phyloP scores from a whole-genome alignment of 1,140 invertebrate genomes.

The Drosophila sproati region DNA sequence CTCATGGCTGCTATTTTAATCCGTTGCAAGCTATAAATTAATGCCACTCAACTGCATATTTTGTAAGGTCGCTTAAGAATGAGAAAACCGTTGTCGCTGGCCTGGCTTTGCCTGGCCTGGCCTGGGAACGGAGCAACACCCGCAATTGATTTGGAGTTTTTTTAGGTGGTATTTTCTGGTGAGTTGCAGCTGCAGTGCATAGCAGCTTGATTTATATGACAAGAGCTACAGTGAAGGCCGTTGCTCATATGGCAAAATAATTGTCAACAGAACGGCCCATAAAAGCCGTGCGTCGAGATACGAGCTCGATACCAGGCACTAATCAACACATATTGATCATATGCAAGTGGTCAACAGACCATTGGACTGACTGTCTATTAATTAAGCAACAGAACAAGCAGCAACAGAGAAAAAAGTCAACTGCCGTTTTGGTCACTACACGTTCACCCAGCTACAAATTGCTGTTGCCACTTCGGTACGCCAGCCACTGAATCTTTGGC shows the following conservation, averaged over 20 bases:
- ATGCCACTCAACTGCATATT: conserved; percentile 69
- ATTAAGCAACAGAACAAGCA: conserved; percentile 61
- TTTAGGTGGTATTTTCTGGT: conserved; percentile 28
- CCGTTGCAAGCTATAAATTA: conserved; percentile 63
- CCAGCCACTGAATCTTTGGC: conserved; percentile 47
- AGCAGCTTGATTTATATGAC: conserved; percentile 73
- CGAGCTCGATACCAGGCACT: conserved; percentile 51
- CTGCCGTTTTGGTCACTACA: conserved; percentile 78
- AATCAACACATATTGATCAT: conserved; percentile 81
- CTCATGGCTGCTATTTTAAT: conserved; percentile 52
- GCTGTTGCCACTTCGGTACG: conserved; percentile 78
- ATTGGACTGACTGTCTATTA: conserved; percentile 65
- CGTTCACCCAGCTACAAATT: conserved; percentile 79
- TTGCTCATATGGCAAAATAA: conserved; percentile 75
- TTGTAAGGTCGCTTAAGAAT: conserved; percentile 68
- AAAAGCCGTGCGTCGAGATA: conserved; percentile 62
- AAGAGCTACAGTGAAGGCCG: conserved; percentile 69
- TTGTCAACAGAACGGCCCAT: conserved; percentile 73
- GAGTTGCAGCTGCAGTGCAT: conserved; percentile 48
- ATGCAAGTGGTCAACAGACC: conserved; percentile 72
- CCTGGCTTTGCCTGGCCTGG: conserved; percentile 31
- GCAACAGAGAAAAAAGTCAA: conserved; percentile 58
- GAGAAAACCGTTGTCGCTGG: conserved; percentile 55
- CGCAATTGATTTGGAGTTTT: conserved; percentile 52
- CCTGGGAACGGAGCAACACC: conserved; percentile 61